Evolutionary conservation across 2,113 vertebrate species (phyloP), one percentile per base, ranked within the genome.

Genomic region (Rhea americana): DNA sequence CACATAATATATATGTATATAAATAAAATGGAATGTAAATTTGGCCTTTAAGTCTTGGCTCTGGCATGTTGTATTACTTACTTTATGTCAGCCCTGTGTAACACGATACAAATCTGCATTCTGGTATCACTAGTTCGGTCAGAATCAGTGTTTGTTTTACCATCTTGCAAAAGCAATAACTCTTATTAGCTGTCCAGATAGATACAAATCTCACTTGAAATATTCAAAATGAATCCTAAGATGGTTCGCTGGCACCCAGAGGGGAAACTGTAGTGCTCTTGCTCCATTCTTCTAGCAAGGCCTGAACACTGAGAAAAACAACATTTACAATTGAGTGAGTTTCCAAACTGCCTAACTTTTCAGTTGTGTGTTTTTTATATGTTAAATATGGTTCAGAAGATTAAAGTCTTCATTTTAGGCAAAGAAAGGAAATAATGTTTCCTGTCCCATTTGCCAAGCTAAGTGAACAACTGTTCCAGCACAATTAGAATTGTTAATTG

Each of bases 401-500:
- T 97, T 97, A 97, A 97, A 98, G 96, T 97, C 96, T 97, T 97
- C 96, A 17, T 97, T 98, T 99, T 98, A 98, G 98, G 98, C 98
- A 98, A 98, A 98, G 97, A 99, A 99, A 98, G 98, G 98, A 99
- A 99, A 99, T 99, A 98, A 98, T 98, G 98, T 97, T 99, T 99
- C 98, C 98, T 99, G 98, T 98, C 98, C 98, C 99, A 98, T 99
- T 99, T 99, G 98, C 98, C 98, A 98, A 98, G 98, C 98, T 98
- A 98, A 99, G 98, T 98, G 99, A 99, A 98, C 98, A 98, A 99
- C 98, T 98, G 98, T 98, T 99, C 98, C 98, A 98, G 98, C 98
- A 99, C 99, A 99, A 99, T 99, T 99, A 99, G 98, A 99, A 99
- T 99, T 99, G 99, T 99, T 99, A 99, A 99, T 99, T 99, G 99